Evolutionary conservation across 2,113 vertebrate genomes (phyloP).

Genomic region (Lota lota): DNA sequence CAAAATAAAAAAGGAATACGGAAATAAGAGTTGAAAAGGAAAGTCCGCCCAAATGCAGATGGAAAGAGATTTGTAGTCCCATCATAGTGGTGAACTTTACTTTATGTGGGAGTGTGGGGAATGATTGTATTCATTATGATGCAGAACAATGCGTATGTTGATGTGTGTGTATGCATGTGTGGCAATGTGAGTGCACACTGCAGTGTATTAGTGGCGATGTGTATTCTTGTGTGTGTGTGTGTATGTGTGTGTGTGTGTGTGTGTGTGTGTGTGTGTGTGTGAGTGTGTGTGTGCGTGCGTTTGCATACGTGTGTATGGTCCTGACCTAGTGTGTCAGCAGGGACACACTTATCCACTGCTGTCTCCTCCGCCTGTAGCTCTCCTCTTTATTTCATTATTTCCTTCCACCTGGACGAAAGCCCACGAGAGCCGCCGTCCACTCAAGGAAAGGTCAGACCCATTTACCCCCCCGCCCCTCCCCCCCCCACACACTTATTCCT

Average conservation of each 20-base stretch:
- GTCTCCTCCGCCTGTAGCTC: slow-evolving; percentile 33
- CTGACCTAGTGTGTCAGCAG: slow-evolving; percentile 53
- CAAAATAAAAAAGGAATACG: slow-evolving; percentile 10
- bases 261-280: neutral
- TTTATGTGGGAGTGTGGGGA: slow-evolving; percentile 36
- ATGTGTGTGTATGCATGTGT: slow-evolving; percentile 6
- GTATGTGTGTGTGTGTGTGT: slow-evolving; percentile 2
- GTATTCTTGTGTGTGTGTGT: neutral
- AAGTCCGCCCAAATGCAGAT: no score
- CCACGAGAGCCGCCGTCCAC: slow-evolving; percentile 51
- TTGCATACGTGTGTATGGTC: slow-evolving; percentile 6
- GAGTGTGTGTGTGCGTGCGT: slow-evolving; percentile 1
- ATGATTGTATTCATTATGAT: slow-evolving; percentile 50
- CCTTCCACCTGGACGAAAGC: slow-evolving; percentile 46
- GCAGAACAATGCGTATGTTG: slow-evolving; percentile 7
- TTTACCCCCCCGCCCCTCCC: slow-evolving; percentile 41
- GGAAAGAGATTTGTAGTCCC: slow-evolving; percentile 31
- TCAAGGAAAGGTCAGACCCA: slow-evolving; percentile 63
- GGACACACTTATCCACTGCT: slow-evolving; percentile 60
- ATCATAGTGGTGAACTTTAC: slow-evolving; percentile 63
- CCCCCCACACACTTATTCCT: slow-evolving; percentile 6
- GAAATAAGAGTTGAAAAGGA: slow-evolving; percentile 25
- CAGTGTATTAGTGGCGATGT: no score
- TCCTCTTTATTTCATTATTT: slow-evolving; percentile 51
- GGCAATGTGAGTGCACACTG: neutral